A percentile compares a stretch with the other conserved stretches of the same genome.
Conservation (phyloP, 2,113 vertebrate genomes). For the Andinoacara biseriatus region DNA sequence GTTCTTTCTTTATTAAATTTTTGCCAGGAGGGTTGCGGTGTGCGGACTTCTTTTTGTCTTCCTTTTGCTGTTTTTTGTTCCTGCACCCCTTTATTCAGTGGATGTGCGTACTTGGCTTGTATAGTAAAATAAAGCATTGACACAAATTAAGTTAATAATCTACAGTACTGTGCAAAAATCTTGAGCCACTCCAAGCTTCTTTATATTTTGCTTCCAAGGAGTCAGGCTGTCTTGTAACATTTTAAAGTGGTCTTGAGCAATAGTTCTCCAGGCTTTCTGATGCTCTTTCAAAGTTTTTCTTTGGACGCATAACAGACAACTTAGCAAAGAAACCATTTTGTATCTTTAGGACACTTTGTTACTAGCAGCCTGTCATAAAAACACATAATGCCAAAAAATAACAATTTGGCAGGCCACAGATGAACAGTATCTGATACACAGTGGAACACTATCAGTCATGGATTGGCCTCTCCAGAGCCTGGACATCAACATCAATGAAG, state of each 20-base stretch:
- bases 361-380: neutral
- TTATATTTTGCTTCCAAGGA: neutral
- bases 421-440: neutral
- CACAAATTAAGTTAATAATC: neutral
- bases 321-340: neutral
- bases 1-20: too few species aligned
- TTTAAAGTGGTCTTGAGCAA: neutral
- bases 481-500: neutral
- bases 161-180: neutral
- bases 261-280: neutral
- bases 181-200: neutral
- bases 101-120: too few species aligned
- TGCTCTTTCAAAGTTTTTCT: too few species aligned
- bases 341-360: neutral
- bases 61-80: too few species aligned
- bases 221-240: neutral
- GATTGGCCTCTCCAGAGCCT: neutral
- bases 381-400: neutral
- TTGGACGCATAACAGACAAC: neutral
- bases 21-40: too few species aligned
- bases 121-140: neutral
- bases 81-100: too few species aligned
- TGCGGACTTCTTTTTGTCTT: too few species aligned
- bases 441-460: neutral
- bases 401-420: neutral